Conservation (phyloP, 2,888 invertebrate genomes). For the Drosophila mimetica region DNA sequence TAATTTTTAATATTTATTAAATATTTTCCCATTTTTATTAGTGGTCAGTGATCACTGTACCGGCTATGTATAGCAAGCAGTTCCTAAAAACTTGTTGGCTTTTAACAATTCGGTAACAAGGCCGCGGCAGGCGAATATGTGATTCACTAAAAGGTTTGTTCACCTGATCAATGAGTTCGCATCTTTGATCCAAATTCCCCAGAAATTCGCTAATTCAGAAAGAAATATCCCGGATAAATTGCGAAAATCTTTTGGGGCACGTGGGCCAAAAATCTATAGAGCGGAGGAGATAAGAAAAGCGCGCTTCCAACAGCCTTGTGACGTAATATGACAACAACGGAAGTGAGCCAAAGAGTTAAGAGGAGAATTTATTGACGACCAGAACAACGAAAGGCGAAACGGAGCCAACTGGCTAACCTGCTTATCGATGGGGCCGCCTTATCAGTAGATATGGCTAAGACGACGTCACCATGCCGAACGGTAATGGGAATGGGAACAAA, state of each 20-base stretch:
- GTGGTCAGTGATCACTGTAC: conserved; percentile 10
- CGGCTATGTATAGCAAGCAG: not conserved
- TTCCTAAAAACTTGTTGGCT: conserved; percentile 3
- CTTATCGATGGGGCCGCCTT: conserved; percentile 29
- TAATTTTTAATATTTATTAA: no score
- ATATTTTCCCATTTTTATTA: no score
- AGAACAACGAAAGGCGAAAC: conserved; percentile 3
- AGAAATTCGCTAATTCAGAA: not conserved
- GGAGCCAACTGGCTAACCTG: conserved; percentile 10
- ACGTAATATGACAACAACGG: conserved; percentile 68
- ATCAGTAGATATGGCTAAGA: conserved; percentile 32
- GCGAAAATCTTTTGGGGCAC: conserved; percentile 41
- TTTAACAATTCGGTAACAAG: conserved; percentile 26
- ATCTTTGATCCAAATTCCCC: conserved; percentile 15
- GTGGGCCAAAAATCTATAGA: conserved; percentile 48
- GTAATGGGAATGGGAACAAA: conserved; percentile 7
- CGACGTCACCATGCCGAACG: conserved; percentile 48
- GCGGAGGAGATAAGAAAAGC: not conserved
- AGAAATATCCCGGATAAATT: not conserved
- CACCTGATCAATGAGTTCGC: conserved; percentile 39
- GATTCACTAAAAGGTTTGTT: conserved; percentile 38
- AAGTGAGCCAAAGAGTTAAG: conserved; percentile 50
- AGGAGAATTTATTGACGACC: conserved; percentile 1
- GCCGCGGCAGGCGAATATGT: conserved; percentile 12
- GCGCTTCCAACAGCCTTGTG: conserved; percentile 58